Evolutionary conservation across 1,140 invertebrate genomes (phyloP).

Genomic region (Portunus trituberculatus): DNA sequence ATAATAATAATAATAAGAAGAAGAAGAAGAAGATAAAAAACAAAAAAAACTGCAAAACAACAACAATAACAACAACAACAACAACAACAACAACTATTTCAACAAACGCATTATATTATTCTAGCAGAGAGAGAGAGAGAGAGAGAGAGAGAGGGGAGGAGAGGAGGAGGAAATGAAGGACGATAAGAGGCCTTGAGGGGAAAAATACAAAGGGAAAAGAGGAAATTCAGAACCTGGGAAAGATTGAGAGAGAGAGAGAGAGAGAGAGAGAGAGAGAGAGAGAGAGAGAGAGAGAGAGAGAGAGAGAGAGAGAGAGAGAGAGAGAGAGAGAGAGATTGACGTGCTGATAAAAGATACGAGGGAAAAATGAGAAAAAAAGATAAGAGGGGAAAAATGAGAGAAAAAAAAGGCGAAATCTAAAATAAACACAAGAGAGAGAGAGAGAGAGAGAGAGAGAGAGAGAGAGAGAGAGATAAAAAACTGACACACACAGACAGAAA

Average conservation of each 20-base stretch:
- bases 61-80: background rate
- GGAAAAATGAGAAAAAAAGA: background rate
- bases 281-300: slow-evolving; percentile 38
- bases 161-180: background rate
- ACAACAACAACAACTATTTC: background rate
- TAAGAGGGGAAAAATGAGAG: background rate
- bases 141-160: background rate
- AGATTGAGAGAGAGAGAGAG: slow-evolving; percentile 21
- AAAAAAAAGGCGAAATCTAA: background rate
- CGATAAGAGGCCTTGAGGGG: background rate
- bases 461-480: background rate
- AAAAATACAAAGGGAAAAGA: background rate
- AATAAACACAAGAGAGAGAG: background rate
- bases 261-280: slow-evolving; percentile 38
- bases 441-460: slow-evolving; percentile 29
- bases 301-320: slow-evolving; percentile 26
- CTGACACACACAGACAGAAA: too few relatives aligned
- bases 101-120: background rate
- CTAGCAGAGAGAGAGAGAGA: background rate
- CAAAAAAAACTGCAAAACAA: too few relatives aligned
- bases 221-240: background rate
- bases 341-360: background rate
- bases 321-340: background rate
- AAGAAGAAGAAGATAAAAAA: too few relatives aligned
- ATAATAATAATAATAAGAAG: too few relatives aligned